phyloP scores from a whole-genome alignment of 2,888 invertebrate genomes.

The Euspilapteryx auroguttella region DNA sequence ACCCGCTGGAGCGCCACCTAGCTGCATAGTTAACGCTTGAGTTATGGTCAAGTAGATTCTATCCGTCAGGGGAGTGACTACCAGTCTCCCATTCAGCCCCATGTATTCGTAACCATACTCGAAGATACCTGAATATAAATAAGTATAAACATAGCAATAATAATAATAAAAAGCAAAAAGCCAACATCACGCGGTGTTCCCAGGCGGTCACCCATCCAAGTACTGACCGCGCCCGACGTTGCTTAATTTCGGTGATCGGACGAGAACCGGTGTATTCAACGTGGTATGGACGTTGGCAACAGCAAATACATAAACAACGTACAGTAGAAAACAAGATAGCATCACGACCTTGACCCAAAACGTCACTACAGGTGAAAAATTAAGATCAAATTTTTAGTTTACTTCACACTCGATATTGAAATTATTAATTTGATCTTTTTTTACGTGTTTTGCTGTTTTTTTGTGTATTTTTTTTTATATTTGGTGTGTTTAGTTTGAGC shows the following conservation, averaged over 20 bases:
- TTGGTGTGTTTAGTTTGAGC: too few species aligned
- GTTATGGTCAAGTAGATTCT: constrained; percentile 92
- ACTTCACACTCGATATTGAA: too few species aligned
- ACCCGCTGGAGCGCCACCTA: constrained; percentile 91
- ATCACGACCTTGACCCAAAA: too few species aligned
- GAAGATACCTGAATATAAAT: constrained; percentile 63
- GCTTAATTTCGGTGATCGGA: constrained; percentile 14
- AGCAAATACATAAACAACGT: too few species aligned
- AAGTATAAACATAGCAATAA: too few species aligned
- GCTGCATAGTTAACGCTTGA: constrained; percentile 87
- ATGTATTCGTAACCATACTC: constrained; percentile 95
- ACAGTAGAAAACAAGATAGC: too few species aligned
- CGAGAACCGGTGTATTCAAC: constrained; percentile 15
- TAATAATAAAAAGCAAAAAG: too few species aligned
- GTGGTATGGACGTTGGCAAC: constrained; percentile 14
- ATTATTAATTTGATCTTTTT: too few species aligned
- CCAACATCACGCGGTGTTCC: constrained; percentile 5
- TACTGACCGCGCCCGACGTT: constrained; percentile 12
- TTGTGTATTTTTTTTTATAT: too few species aligned
- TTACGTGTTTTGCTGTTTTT: too few species aligned
- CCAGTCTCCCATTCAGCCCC: constrained; percentile 89
- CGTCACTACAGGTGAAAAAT: too few species aligned
- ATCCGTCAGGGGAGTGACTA: constrained; percentile 91
- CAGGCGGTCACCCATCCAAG: constrained; percentile 11
- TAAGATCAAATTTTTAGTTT: too few species aligned